Base-by-base conservation (phyloP, 1,140 invertebrate genomes). In the Sitobion miscanthi region DNA sequence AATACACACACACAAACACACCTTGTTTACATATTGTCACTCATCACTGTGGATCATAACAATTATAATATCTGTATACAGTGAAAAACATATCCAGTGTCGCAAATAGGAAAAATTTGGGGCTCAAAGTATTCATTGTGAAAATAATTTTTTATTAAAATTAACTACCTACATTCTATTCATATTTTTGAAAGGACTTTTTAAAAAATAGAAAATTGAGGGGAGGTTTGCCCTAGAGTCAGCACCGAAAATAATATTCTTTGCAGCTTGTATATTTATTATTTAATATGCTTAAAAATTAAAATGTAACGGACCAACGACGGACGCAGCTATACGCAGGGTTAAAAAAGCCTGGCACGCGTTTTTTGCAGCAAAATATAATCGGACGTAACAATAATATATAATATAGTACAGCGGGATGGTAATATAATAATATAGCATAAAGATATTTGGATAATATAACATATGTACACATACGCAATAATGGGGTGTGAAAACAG, bases 401-500 rank as follows among this genome's bases (percentile, higher is more conserved):
- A 17, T 62, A 77, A 52, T 52, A 17, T 62, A 77, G 30, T n/a
- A 11, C 21, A 38, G 77, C 1, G 35, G 77, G 35, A 23, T 8
- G 20, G 20, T 11, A 83, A 23, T 83, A 86, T 69, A 77, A 17
- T 77, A 77, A 77, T 69, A 20, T 17, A 35, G n/a, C 11, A 77
- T 69, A n/a, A n/a, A 69, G 62, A n/a, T n/a, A 14, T n/a, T 69
- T 23, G 62, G 30, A 69, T n/a, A 69, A 69, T 69, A 69, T n/a
- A 69, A n/a, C 30, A 30, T n/a, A 5, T 77, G 62, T 77, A 77
- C n/a, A 88, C n/a, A 52, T 52, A n/a, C 86, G 47, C 7, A 47
- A 8, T 25, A n/a, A 86, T 86, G 25, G 85, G 45, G 54, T 90
- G 89, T 45, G 54, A 90, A 90, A 90, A 90, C 89, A 54, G 30